Evolutionary conservation across 2,888 invertebrate genomes (phyloP).

Genomic region (Gortyna flavago): DNA sequence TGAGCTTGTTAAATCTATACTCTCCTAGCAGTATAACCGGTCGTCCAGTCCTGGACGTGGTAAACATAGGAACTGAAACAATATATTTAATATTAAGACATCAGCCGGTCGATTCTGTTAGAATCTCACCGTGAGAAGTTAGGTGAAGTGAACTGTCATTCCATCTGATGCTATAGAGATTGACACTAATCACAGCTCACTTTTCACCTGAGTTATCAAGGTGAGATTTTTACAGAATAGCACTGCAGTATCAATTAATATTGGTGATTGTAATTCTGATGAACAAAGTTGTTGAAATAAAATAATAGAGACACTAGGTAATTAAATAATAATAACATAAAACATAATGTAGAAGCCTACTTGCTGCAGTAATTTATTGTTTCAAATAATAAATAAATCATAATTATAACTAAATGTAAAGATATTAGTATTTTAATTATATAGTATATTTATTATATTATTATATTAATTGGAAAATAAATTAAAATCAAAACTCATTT

Average conservation of each 20-base stretch:
- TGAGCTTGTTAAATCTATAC: conserved; percentile 74
- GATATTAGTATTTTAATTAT: too few species aligned
- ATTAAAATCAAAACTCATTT: neutral
- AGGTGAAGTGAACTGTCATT: too few species aligned
- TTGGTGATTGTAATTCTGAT: neutral
- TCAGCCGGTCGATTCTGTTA: too few species aligned
- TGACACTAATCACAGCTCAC: too few species aligned
- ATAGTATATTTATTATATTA: too few species aligned
- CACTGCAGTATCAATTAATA: neutral
- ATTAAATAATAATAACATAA: neutral
- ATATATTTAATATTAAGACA: neutral
- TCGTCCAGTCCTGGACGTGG: conserved; percentile 61
- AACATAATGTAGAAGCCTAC: neutral
- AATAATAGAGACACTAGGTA: neutral
- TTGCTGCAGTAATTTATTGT: conserved; percentile 3
- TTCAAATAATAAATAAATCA: conserved; percentile 1
- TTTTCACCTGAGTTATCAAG: too few species aligned
- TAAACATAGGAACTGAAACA: conserved; percentile 33
- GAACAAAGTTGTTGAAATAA: neutral
- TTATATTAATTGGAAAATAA: neutral
- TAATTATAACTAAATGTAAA: neutral
- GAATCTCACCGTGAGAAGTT: too few species aligned
- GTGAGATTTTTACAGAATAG: too few species aligned
- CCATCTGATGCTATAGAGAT: too few species aligned
- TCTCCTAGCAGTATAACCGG: conserved; percentile 74